Percentiles rank a stretch among this genome's conserved stretches.
Conservation (phyloP, 1,140 invertebrate species). For the Condylostylus longicornis region DNA sequence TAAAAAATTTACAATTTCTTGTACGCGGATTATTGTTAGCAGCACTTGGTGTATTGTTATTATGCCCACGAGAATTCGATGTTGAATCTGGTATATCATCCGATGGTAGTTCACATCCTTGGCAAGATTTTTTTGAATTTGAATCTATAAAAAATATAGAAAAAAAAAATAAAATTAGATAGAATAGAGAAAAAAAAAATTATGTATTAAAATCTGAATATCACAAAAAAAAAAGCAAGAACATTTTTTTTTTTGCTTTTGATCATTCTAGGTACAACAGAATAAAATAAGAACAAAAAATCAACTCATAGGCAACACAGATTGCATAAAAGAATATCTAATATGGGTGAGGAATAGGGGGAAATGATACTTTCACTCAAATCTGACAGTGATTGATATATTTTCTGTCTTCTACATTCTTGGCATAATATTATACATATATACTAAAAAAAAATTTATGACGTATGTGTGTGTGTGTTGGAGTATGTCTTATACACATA, state of each 20-base stretch:
- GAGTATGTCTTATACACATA: too few relatives aligned
- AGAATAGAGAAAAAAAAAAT: neutral
- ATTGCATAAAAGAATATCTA: conserved; percentile 9
- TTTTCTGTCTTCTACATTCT: conserved; percentile 23
- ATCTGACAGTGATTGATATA: conserved; percentile 28
- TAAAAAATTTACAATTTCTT: conserved; percentile 24
- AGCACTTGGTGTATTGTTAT: conserved; percentile 57
- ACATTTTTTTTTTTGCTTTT: conserved; percentile 6
- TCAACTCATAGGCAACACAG: too few relatives aligned
- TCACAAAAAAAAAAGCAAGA: conserved; percentile 6
- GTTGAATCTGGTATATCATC: conserved; percentile 55
- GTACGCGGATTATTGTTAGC: conserved; percentile 50
- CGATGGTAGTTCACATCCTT: conserved; percentile 68
- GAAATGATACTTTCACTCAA: conserved; percentile 4
- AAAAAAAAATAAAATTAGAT: neutral
- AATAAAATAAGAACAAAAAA: conserved; percentile 1
- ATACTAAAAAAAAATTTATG: too few relatives aligned
- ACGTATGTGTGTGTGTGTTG: too few relatives aligned
- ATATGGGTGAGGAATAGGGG: conserved; percentile 16
- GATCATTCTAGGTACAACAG: conserved; percentile 10
- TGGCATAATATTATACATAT: too few relatives aligned
- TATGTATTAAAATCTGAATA: neutral
- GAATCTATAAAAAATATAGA: conserved; percentile 17
- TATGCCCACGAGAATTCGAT: conserved; percentile 49
- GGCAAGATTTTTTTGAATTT: conserved; percentile 64